A percentile compares a stretch with the other conserved stretches of the same genome.
Conservation (phyloP, 2,888 invertebrate genomes). For the Linnaemya tessellans region DNA sequence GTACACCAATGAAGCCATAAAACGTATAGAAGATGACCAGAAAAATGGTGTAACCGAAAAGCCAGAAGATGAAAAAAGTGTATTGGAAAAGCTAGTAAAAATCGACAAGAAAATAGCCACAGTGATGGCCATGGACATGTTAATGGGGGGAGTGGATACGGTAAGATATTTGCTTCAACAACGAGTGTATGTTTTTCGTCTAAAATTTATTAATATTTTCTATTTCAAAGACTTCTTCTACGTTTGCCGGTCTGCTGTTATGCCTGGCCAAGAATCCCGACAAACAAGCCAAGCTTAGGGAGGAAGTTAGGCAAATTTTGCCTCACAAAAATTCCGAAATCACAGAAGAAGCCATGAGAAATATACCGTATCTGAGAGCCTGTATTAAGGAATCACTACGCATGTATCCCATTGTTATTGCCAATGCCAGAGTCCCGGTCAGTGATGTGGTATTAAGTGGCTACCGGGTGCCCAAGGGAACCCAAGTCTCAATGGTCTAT, state of each 20-base stretch:
- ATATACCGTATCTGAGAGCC: constrained; percentile 87
- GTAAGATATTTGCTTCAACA: constrained; percentile 84
- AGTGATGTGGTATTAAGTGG: constrained; percentile 86
- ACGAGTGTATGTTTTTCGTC: constrained; percentile 54
- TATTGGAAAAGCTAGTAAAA: constrained; percentile 86
- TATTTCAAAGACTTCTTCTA: constrained; percentile 76
- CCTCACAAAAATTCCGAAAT: constrained; percentile 82
- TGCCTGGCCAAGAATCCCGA: constrained; percentile 86
- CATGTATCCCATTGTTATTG: constrained; percentile 85
- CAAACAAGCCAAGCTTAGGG: constrained; percentile 86
- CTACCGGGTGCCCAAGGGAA: constrained; percentile 87
- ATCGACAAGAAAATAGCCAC: constrained; percentile 86
- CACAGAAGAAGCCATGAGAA: constrained; percentile 83
- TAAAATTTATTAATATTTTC: constrained; percentile 74
- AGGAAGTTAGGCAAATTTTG: constrained; percentile 84
- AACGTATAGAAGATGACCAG: constrained; percentile 74
- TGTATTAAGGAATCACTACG: constrained; percentile 90
- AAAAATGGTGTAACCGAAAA: constrained; percentile 71
- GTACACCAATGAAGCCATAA: constrained; percentile 80
- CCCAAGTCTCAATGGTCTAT: constrained; percentile 89
- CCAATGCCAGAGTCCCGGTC: constrained; percentile 84
- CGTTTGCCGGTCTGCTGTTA: constrained; percentile 75
- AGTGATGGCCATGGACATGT: constrained; percentile 88
- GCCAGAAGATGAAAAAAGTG: constrained; percentile 84
- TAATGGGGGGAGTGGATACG: constrained; percentile 89